Evolutionary conservation across 2,888 invertebrate genomes (phyloP), one percentile per base, ranked within the genome.

Genomic region (Lithophane socia): DNA sequence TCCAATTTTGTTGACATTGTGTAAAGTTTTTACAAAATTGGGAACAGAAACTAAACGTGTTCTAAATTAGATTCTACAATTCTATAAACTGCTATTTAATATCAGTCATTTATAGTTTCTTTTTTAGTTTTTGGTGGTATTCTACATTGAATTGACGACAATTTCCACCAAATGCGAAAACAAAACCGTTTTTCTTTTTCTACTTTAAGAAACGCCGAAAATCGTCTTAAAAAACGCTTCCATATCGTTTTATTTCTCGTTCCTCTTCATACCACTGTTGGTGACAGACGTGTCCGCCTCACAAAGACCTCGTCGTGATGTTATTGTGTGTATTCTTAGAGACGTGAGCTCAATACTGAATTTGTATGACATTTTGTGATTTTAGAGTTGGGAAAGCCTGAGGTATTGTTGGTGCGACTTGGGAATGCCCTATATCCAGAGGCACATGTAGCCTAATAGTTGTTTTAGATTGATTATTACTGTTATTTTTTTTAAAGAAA

Each of bases 271-370:
- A 63, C n/a, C 42, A 29, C 67, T 24, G 37, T 5, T 49, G n/a
- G 47, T 75, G 85, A 71, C 75, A 75, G 85, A 82, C 83, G 74
- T 77, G 74, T 80, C 78, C 56, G 73, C 65, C 73, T 49, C 56
- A 86, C 84, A 90, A 89, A 89, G 83, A 82, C 69, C 75, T 61
- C 60, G 67, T 60, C 70, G 73, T 65, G 80, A 81, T 77, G 84
- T 79, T 86, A 88, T 87, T 83, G 79, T 83, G 56, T 56, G 73
- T 61, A 73, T 85, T 84, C 79, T 80, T 80, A 73, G 76, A 80
- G 79, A 80, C 79, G 78, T 73, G 74, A 76, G 70, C 73, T 73
- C 70, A 66, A 80, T 81, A 76, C 78, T 69, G 75, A 79, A 83
- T 83, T 79, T 77, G 73, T 73, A 75, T 67, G 74, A 71, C 67